phyloP scores from a whole-genome alignment of 2,797 vertebrate species.

The Gadopsis bispinosus region DNA sequence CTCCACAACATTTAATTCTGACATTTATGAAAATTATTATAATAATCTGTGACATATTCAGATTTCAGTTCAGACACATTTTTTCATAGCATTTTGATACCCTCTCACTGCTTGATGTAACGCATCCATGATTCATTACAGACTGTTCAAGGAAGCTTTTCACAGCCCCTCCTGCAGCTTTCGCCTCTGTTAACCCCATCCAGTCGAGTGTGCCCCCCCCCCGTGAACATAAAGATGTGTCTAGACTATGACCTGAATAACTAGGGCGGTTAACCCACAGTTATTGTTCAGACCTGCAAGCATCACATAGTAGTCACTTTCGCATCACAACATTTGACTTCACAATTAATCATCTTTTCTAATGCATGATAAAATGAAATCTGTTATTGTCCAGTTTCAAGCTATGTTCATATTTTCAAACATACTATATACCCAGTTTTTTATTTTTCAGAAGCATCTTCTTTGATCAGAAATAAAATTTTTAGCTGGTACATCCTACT shows the following conservation, averaged over 20 bases:
- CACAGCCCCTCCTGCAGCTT: neutral
- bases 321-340: neutral
- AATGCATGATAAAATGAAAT: neutral
- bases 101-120: conserved; percentile 11
- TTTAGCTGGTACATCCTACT: neutral
- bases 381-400: neutral
- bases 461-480: neutral
- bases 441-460: neutral
- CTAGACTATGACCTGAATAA: neutral
- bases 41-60: conserved; percentile 30
- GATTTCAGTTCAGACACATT: neutral
- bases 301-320: neutral
- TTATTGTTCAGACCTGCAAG: neutral
- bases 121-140: neutral
- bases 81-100: conserved; percentile 15
- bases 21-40: conserved; percentile 23
- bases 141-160: neutral
- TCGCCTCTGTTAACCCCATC: neutral
- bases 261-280: neutral
- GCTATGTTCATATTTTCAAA: too few relatives aligned
- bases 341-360: neutral
- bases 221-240: neutral
- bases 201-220: neutral
- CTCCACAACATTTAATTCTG: neutral
- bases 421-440: neutral